Evolutionary conservation across 2,888 invertebrate species (phyloP).

Genomic region (Schizotus pectinicornis): DNA sequence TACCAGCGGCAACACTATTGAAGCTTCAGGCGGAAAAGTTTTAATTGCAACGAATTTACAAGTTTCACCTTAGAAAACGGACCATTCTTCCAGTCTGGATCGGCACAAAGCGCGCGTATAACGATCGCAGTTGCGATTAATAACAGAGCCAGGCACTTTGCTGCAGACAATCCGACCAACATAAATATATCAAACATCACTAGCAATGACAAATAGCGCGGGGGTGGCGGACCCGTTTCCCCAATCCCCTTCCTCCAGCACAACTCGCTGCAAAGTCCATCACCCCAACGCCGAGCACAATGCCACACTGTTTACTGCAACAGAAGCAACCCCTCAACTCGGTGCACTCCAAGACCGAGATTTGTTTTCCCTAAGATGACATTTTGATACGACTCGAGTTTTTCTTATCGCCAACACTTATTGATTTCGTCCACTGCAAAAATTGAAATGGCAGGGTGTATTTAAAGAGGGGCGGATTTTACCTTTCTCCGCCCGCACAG

Average conservation of each 20-base stretch:
- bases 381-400: slow-evolving; percentile 51
- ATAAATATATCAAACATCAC: slow-evolving; percentile 59
- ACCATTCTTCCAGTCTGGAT: not conserved
- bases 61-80: no score
- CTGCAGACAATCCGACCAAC: slow-evolving; percentile 54
- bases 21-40: slow-evolving; percentile 21
- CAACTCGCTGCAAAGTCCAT: slow-evolving; percentile 22
- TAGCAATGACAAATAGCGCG: slow-evolving; percentile 57
- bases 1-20: slow-evolving; percentile 11
- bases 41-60: slow-evolving; percentile 16
- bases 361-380: slow-evolving; percentile 57
- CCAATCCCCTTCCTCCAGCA: slow-evolving; percentile 14
- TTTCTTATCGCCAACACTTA: slow-evolving; percentile 13
- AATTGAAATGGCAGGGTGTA: slow-evolving; percentile 11
- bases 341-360: slow-evolving; percentile 49
- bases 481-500: no score
- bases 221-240: slow-evolving; percentile 43
- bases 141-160: slow-evolving; percentile 52
- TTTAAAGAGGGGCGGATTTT: slow-evolving; percentile 15
- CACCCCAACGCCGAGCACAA: slow-evolving; percentile 31
- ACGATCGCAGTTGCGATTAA: slow-evolving; percentile 43
- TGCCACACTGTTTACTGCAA: slow-evolving; percentile 30
- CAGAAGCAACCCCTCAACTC: slow-evolving; percentile 40
- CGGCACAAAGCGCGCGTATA: slow-evolving; percentile 4
- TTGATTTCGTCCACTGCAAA: slow-evolving; percentile 8